Percentiles rank a stretch among this genome's conserved stretches.
These are phyloP conservation scores for Coccyzus lansbergi DNA, from an alignment of 2,797 vertebrate genomes.

Conservation along the genomic window DNA sequence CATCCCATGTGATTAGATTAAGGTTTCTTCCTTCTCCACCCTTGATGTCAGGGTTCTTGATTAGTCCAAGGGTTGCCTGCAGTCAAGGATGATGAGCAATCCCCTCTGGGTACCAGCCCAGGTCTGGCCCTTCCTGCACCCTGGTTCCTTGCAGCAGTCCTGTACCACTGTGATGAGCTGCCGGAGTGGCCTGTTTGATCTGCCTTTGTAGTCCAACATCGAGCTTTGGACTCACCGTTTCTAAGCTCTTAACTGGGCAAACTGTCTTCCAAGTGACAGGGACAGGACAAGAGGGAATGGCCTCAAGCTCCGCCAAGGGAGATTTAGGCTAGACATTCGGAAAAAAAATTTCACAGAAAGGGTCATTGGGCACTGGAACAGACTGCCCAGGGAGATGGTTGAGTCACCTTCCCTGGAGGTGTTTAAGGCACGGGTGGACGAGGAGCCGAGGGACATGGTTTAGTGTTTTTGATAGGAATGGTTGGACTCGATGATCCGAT, in stretches of 20 bases:
- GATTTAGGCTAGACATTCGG: no score
- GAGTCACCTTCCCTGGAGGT: no score
- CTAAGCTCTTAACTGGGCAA: not conserved
- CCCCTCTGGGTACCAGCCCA: not conserved
- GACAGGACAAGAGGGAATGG: no score
- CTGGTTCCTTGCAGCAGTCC: not conserved
- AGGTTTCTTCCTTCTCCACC: not conserved
- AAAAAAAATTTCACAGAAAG: no score
- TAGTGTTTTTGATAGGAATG: no score
- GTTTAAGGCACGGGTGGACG: no score
- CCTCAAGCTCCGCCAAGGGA: no score
- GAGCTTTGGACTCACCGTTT: not conserved
- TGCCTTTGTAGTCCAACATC: accelerated
- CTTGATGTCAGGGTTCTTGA: accelerated
- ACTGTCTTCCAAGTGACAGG: no score
- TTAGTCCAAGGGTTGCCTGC: not conserved
- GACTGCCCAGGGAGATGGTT: no score
- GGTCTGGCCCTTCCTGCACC: accelerated
- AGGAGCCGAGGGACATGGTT: no score
- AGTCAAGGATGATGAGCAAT: not conserved
- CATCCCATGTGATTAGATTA: not conserved
- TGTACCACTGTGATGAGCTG: not conserved
- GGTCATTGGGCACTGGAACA: no score
- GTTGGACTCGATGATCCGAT: no score
- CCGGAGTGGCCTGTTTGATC: not conserved